phyloP scores from a whole-genome alignment of 2,888 invertebrate species.

The Ectemnius cavifrons region DNA sequence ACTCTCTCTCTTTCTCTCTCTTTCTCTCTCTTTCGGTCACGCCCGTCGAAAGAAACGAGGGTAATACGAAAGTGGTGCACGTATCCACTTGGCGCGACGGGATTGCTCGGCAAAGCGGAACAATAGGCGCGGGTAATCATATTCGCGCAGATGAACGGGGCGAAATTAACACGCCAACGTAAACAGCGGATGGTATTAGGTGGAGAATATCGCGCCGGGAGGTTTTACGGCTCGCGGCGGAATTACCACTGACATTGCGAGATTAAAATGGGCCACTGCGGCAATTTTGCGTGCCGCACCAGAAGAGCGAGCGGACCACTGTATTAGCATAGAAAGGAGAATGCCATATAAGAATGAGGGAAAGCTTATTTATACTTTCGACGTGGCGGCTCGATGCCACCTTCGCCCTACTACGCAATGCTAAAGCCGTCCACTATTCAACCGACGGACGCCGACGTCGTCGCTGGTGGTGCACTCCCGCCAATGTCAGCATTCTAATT shows the following conservation, averaged over 20 bases:
- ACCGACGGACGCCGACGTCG: not conserved
- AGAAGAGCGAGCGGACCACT: slow-evolving; percentile 33
- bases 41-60: slow-evolving; percentile 16
- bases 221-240: slow-evolving; percentile 46
- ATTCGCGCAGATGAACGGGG: slow-evolving; percentile 29
- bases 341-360: slow-evolving; percentile 23
- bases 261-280: slow-evolving; percentile 52
- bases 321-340: slow-evolving; percentile 52
- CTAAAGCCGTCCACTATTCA: not conserved
- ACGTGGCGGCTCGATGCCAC: not conserved
- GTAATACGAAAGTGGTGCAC: slow-evolving; percentile 4
- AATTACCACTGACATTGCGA: slow-evolving; percentile 54
- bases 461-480: not conserved
- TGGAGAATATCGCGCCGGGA: slow-evolving; percentile 36
- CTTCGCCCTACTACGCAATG: not conserved
- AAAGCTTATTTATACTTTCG: slow-evolving; percentile 47
- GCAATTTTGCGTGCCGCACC: slow-evolving; percentile 46
- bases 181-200: slow-evolving; percentile 52
- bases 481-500: not conserved
- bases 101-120: slow-evolving; percentile 15
- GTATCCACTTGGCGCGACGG: slow-evolving; percentile 8
- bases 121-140: slow-evolving; percentile 39
- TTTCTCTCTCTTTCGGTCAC: too few species aligned
- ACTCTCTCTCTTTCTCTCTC: too few species aligned
- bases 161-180: slow-evolving; percentile 44